Evolutionary conservation across 2,888 invertebrate genomes (phyloP), one percentile per base, ranked within the genome.

Genomic region (Hemaris fuciformis): DNA sequence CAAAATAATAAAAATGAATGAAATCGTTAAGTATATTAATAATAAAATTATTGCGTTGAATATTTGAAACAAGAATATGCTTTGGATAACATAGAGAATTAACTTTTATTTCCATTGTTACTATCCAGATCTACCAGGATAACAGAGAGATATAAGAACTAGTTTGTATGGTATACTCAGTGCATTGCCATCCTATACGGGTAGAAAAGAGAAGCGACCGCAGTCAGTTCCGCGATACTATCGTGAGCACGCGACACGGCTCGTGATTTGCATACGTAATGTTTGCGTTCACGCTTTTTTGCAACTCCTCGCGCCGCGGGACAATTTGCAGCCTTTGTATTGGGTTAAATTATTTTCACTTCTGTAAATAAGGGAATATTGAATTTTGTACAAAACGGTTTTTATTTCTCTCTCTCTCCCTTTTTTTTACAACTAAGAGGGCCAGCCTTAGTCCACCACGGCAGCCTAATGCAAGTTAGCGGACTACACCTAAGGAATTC

Each of bases 261-360:
- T 67, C 75, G 79, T 80, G 80, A 85, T 87, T 87, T 81, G 82
- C 87, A 87, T 87, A 81, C 80, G 84, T 81, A 86, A 85, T 81
- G 82, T 83, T 80, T 76, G n/a, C n/a, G 80, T 83, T 82, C 81
- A 77, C 78, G 69, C 71, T 74, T 75, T n/a, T 79, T 75, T 77
- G 75, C 74, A 76, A 75, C 75, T 72, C 66, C 67, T 62, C 63
- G 64, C 66, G n/a, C n/a, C 68, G 57, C 65, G 67, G 65, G 70
- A 75, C 74, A 76, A 76, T 75, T 77, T 48, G 48, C 48, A 48
- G 25, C 25, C 27, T 27, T 48, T 48, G 48, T 48, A 48, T 48
- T 23, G 45, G 10, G 45, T 46, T 27, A 48, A 48, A 48, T 48
- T 48, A 25, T 31, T 8, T 57, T 20, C 57, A 48, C 13, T 46